These are phyloP conservation scores for Grammomys surdaster DNA, from an alignment of 2,113 vertebrate species.

Conservation along the genomic window DNA sequence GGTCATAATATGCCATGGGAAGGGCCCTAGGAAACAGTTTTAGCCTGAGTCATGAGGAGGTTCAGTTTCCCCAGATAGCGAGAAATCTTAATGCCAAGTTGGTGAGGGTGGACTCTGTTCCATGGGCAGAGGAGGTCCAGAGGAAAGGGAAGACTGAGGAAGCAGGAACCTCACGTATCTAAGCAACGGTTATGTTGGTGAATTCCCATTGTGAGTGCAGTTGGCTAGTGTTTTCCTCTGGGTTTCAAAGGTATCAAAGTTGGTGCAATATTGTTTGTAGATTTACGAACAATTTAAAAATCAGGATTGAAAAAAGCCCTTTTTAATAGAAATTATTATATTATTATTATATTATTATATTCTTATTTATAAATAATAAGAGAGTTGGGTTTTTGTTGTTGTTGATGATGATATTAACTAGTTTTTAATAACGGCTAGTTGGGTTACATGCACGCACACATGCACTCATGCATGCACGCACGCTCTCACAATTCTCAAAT, in stretches of 20 bases:
- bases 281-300: neutral
- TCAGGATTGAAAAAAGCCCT: neutral
- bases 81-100: neutral
- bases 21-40: neutral
- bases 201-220: neutral
- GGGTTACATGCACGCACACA: neutral
- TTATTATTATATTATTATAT: no score
- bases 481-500: neutral
- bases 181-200: neutral
- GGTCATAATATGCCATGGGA: neutral
- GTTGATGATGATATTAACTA: neutral
- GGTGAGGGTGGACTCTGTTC: neutral
- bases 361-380: neutral
- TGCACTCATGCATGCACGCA: neutral
- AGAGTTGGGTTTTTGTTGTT: neutral
- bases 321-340: neutral
- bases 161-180: neutral
- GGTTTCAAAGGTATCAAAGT: neutral
- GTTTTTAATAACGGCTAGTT: neutral
- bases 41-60: neutral
- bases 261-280: neutral
- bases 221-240: neutral
- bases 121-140: neutral
- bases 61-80: neutral
- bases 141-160: neutral